Evolutionary conservation across 2,888 invertebrate genomes (phyloP).

Genomic region (Automeris io): DNA sequence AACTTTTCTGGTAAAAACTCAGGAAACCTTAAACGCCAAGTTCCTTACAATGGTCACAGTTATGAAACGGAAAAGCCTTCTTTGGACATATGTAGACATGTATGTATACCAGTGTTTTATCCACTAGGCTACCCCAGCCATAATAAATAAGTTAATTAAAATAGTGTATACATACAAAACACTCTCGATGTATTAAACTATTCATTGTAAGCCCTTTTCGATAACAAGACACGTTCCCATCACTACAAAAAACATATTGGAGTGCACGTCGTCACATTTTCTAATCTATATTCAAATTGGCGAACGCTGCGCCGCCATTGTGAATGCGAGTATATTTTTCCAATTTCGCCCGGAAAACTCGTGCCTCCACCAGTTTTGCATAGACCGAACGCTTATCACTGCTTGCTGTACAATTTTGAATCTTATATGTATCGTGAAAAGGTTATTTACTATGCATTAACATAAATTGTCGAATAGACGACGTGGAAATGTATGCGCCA

Average conservation of each 20-base stretch:
- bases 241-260: conserved; percentile 60
- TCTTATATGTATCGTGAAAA: conserved; percentile 15
- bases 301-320: conserved; percentile 55
- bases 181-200: too few species aligned
- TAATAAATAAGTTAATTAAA: too few species aligned
- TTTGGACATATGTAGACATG: too few species aligned
- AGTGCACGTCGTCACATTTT: conserved; percentile 68
- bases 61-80: too few species aligned
- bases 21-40: too few species aligned
- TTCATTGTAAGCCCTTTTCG: conserved; percentile 14
- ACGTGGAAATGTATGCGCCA: conserved; percentile 41
- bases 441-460: conserved; percentile 6
- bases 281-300: conserved; percentile 76
- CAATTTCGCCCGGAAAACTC: conserved; percentile 68
- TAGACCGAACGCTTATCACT: conserved; percentile 19
- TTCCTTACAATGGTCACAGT: too few species aligned
- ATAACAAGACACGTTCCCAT: conserved; percentile 16
- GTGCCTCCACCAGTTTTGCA: conserved; percentile 42
- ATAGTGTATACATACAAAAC: too few species aligned
- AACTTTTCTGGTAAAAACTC: too few species aligned
- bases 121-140: too few species aligned
- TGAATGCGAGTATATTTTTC: conserved; percentile 70
- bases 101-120: too few species aligned
- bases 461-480: conserved; percentile 24
- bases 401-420: conserved; percentile 11